Evolutionary conservation across 1,140 invertebrate species (phyloP).

Genomic region (Colletes gigas): DNA sequence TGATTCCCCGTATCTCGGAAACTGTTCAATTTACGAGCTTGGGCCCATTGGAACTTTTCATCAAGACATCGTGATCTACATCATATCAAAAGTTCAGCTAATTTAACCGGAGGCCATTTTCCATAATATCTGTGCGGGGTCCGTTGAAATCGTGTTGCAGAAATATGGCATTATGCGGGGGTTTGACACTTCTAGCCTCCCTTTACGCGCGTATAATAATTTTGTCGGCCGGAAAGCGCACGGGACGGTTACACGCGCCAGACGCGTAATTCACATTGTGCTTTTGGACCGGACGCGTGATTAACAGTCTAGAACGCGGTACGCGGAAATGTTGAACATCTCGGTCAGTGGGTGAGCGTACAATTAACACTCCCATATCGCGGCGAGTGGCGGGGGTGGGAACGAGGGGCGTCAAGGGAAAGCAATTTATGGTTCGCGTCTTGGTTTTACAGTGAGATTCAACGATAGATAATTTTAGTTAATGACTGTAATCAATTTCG

Average conservation of each 20-base stretch:
- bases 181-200: no score
- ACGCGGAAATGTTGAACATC: constrained; percentile 36
- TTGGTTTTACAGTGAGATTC: constrained; percentile 19
- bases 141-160: no score
- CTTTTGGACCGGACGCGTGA: constrained; percentile 15
- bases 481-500: background rate
- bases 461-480: constrained; percentile 6
- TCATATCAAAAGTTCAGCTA: no score
- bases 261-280: constrained; percentile 18
- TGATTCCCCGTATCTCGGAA: no score
- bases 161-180: no score
- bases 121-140: no score
- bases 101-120: no score
- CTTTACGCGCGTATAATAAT: background rate
- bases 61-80: no score
- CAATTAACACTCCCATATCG: constrained; percentile 29
- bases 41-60: no score
- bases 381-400: no score
- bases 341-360: constrained; percentile 40
- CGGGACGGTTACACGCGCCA: background rate
- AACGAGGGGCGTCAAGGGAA: no score
- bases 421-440: constrained; percentile 12
- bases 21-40: no score
- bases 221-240: background rate
- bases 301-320: constrained; percentile 24